Percentiles rank a stretch among this genome's conserved stretches.
These are phyloP conservation scores for Leuciscus idus DNA, from an alignment of 2,113 vertebrate genomes.

Conservation along the genomic window DNA sequence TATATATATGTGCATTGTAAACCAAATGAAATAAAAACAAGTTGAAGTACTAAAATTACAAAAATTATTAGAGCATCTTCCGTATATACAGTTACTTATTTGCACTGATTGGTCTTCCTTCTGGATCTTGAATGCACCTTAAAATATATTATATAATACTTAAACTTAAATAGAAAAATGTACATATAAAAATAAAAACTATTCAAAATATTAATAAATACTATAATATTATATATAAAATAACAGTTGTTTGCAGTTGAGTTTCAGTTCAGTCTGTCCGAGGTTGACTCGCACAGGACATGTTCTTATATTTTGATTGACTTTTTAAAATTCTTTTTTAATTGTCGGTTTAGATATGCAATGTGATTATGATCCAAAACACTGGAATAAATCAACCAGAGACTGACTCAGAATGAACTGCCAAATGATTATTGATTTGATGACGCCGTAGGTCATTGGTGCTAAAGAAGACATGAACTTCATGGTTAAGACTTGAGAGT, in stretches of 20 bases:
- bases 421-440: not conserved
- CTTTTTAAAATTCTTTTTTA: not conserved
- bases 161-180: not conserved
- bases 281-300: not conserved
- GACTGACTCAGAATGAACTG: not conserved
- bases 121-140: too few relatives aligned
- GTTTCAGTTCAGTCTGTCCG: too few relatives aligned
- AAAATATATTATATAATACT: too few relatives aligned
- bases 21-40: not conserved
- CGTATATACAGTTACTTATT: too few relatives aligned
- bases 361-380: not conserved
- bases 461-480: not conserved
- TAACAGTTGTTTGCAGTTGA: not conserved
- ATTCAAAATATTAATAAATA: too few relatives aligned
- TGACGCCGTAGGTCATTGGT: not conserved
- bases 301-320: not conserved
- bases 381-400: not conserved
- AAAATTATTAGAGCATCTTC: too few relatives aligned
- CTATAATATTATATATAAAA: not conserved
- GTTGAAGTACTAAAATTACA: not conserved
- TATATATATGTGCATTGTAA: not conserved
- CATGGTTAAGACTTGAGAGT: not conserved
- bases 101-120: too few relatives aligned
- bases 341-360: not conserved
- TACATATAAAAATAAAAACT: not conserved